Evolutionary conservation across 2,113 vertebrate genomes (phyloP).

Genomic region (Myotis davidii): DNA sequence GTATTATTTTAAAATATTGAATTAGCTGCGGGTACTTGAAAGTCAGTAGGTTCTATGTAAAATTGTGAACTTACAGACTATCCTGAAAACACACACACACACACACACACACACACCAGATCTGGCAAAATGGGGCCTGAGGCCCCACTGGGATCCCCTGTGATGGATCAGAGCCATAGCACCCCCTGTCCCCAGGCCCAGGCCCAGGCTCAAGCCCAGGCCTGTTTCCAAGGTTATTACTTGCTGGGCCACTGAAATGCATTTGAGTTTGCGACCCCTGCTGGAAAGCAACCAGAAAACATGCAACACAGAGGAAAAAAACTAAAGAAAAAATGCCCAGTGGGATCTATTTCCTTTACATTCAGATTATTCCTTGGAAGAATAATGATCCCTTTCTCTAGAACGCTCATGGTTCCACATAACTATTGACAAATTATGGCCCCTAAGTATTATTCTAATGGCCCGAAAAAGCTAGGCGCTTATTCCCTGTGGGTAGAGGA

Average conservation of each 20-base stretch:
- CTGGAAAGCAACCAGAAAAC: constrained; percentile 63
- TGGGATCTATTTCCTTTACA: constrained; percentile 59
- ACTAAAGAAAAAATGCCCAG: not conserved
- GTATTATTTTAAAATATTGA: not conserved
- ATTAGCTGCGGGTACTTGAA: not conserved
- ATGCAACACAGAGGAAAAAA: not conserved
- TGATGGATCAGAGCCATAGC: not conserved
- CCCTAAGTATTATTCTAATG: constrained; percentile 60
- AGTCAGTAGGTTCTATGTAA: not conserved
- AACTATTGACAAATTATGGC: constrained; percentile 63
- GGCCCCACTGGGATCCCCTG: not conserved
- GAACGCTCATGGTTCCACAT: constrained; percentile 43
- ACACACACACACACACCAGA: not conserved
- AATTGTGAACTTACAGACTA: not conserved
- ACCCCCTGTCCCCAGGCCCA: accelerated
- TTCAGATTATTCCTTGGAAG: constrained; percentile 46
- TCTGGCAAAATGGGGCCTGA: not conserved
- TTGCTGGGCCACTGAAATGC: not conserved
- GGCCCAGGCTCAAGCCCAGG: too few relatives aligned
- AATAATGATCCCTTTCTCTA: constrained; percentile 69
- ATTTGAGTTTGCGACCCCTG: constrained; percentile 50
- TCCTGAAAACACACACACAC: not conserved
- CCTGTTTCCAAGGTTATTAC: not conserved
- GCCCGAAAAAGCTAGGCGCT: constrained; percentile 32
- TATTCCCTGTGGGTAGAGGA: constrained; percentile 11